Base-by-base conservation (phyloP, 2,888 invertebrate species). In the Mellilla xanthometata region DNA sequence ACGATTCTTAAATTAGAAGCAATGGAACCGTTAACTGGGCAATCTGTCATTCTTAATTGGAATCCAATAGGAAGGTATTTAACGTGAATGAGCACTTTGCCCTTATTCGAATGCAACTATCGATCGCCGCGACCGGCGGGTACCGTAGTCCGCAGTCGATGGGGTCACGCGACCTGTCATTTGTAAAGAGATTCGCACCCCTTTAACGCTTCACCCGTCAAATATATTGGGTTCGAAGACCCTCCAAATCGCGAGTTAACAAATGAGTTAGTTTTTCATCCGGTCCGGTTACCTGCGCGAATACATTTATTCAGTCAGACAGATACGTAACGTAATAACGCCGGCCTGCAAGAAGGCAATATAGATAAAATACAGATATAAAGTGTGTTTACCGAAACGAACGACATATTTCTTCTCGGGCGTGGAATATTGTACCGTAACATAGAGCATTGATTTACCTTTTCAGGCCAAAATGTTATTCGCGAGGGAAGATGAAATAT, bases 101-200 rank as follows among this genome's bases (percentile, higher is more conserved):
- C 42, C 49, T 54, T 48, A 55, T 52, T 52, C 47, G 43, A 56
- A 62, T 67, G 67, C 61, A 65, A 60, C 60, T 69, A 69, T 71
- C 60, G 66, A 71, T 71, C 56, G 58, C 52, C 47, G 32, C 41
- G 54, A 36, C 31, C 45, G 53, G 35, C 49, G 51, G 52, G 56
- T 52, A 52, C 51, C 56, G 56, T 48, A 56, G 62, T 59, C 52
- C 56, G 54, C 51, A 56, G 39, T 50, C 58, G 62, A 62, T 61
- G 65, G 68, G 76, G 74, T 77, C 75, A 73, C 68, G 70, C 59
- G 71, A 71, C 76, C 76, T 79, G 81, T 80, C 81, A 78, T 79
- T 81, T 81, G 77, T 81, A 76, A 72, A 60, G 68, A 76, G 80
- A 79, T 75, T 76, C 72, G 61, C 72, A 71, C 76, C 76, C 78